A percentile compares a stretch with the other conserved stretches of the same genome.
Conservation (phyloP, 2,888 invertebrate species). For the Epinotia brunnichana region DNA sequence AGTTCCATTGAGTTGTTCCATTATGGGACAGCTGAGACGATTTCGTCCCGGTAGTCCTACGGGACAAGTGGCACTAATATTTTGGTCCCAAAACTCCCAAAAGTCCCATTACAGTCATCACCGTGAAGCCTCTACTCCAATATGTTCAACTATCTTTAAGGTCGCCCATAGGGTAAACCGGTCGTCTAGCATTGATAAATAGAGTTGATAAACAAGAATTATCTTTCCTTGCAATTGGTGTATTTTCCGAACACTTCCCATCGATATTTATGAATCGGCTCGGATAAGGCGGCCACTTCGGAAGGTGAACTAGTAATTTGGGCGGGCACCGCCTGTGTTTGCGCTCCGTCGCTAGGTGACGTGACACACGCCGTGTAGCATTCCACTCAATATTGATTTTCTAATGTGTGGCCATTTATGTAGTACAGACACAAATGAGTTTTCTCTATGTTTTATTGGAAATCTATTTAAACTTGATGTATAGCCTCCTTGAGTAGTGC, state of each 20-base stretch:
- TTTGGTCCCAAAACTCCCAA: too few relatives aligned
- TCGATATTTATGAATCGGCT: conserved; percentile 33
- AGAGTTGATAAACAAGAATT: conserved; percentile 7
- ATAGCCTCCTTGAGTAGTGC: neutral
- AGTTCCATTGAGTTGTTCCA: too few relatives aligned
- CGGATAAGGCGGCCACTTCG: neutral
- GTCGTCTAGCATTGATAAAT: neutral
- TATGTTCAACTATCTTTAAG: too few relatives aligned
- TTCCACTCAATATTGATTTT: conserved; percentile 70
- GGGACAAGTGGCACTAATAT: too few relatives aligned
- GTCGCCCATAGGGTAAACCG: too few relatives aligned
- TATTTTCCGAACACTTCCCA: conserved; percentile 24
- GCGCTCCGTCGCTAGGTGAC: conserved; percentile 70
- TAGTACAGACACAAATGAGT: conserved; percentile 29
- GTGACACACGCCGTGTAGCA: conserved; percentile 60
- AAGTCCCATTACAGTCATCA: too few relatives aligned
- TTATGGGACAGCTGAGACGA: too few relatives aligned
- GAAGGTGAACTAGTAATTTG: conserved; percentile 53
- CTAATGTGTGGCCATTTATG: conserved; percentile 42
- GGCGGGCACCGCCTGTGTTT: conserved; percentile 60
- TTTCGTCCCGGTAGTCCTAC: too few relatives aligned
- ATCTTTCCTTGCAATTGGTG: neutral
- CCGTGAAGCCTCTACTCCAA: too few relatives aligned
- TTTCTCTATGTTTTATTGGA: conserved; percentile 26
- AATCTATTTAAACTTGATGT: neutral